Evolutionary conservation across 2,888 invertebrate genomes (phyloP).

Genomic region (Agonopterix arenella): DNA sequence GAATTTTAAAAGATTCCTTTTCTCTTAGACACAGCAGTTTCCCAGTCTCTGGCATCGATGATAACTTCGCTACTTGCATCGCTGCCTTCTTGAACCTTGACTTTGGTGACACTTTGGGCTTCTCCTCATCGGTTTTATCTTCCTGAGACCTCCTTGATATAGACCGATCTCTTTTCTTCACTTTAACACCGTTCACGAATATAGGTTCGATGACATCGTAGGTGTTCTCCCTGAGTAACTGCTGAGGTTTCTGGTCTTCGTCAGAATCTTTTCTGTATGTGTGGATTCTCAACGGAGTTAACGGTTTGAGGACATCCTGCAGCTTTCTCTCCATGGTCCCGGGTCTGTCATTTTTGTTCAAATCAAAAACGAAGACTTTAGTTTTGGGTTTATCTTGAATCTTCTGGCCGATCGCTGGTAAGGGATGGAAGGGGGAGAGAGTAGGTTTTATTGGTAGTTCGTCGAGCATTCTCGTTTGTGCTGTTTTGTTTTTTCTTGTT

Average conservation of each 20-base stretch:
- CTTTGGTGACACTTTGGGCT: slow-evolving; percentile 48
- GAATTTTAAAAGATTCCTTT: slow-evolving; percentile 40
- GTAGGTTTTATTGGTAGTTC: slow-evolving; percentile 49
- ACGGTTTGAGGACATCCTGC: slow-evolving; percentile 56
- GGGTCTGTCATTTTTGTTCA: slow-evolving; percentile 37
- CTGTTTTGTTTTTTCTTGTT: slow-evolving; percentile 54
- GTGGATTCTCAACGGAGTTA: slow-evolving; percentile 55
- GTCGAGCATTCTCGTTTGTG: slow-evolving; percentile 62
- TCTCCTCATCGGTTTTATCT: slow-evolving; percentile 9
- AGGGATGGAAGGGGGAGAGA: slow-evolving; percentile 63
- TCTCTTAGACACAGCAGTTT: slow-evolving; percentile 59
- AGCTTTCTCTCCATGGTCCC: slow-evolving; percentile 35
- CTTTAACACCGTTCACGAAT: slow-evolving; percentile 39
- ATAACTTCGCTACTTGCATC: slow-evolving; percentile 53
- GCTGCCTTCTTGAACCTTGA: slow-evolving; percentile 65
- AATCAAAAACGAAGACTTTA: slow-evolving; percentile 59
- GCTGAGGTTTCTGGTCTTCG: slow-evolving; percentile 46
- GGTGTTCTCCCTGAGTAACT: slow-evolving; percentile 60
- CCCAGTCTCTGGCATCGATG: slow-evolving; percentile 58
- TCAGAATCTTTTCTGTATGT: slow-evolving; percentile 37
- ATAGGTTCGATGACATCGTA: slow-evolving; percentile 66
- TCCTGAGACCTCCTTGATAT: slow-evolving; percentile 11
- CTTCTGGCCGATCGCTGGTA: slow-evolving; percentile 67
- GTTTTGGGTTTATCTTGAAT: slow-evolving; percentile 46
- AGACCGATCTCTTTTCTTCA: slow-evolving; percentile 31